Conservation (phyloP, 1,140 invertebrate species). For the Drosophila melanica region DNA sequence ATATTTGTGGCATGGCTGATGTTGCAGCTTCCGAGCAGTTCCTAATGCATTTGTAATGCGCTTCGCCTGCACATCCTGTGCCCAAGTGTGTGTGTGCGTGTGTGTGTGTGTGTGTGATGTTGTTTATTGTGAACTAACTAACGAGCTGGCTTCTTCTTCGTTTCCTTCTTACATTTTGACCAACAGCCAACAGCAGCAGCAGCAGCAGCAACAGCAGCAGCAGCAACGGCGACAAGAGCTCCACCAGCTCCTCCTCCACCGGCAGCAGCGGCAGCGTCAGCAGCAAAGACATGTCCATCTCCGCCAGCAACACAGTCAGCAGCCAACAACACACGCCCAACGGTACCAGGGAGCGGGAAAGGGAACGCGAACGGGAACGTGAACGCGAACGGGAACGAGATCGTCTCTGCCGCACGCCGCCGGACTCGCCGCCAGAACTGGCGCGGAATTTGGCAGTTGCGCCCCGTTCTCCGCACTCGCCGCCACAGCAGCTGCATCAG, state of each 20-base stretch:
- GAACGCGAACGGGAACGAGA: constrained; percentile 54
- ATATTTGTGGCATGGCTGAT: constrained; percentile 40
- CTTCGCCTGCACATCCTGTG: constrained; percentile 74
- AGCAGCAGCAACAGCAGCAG: constrained; percentile 58
- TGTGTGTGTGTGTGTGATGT: constrained; percentile 34
- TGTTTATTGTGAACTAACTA: constrained; percentile 62
- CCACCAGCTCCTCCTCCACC: constrained; percentile 51
- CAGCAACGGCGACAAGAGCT: constrained; percentile 61
- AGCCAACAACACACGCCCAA: constrained; percentile 34
- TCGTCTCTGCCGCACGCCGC: constrained; percentile 76
- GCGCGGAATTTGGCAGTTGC: constrained; percentile 79
- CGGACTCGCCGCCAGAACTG: constrained; percentile 85
- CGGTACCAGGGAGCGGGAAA: constrained; percentile 38
- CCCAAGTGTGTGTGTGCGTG: neutral
- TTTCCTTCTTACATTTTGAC: constrained; percentile 3
- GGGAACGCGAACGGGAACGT: constrained; percentile 47
- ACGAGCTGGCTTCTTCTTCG: constrained; percentile 45
- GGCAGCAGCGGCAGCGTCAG: constrained; percentile 52
- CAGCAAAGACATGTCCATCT: constrained; percentile 55
- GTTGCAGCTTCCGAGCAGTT: constrained; percentile 41
- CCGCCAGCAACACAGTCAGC: constrained; percentile 24
- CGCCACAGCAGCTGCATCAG: constrained; percentile 51
- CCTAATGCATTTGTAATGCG: constrained; percentile 77
- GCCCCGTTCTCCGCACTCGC: constrained; percentile 79
- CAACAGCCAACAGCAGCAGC: constrained; percentile 58